Evolutionary conservation across 2,797 vertebrate species (phyloP).

Genomic region (Pagetopsis macropterus): DNA sequence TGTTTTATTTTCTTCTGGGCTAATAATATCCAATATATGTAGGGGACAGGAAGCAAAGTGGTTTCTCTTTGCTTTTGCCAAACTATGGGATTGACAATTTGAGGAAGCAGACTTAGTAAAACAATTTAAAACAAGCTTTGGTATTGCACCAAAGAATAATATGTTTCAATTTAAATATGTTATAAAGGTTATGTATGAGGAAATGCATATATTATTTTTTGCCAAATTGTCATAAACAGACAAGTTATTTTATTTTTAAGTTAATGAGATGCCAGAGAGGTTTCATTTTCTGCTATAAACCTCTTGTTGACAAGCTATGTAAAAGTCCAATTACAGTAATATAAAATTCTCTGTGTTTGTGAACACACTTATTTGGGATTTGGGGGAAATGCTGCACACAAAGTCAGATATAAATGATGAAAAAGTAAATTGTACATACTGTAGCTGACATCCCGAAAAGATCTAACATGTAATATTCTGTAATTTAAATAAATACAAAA

Average conservation of each 20-base stretch:
- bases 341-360: neutral
- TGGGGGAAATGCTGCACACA: neutral
- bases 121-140: neutral
- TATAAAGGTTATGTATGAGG: neutral
- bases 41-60: neutral
- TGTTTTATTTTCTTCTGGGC: neutral
- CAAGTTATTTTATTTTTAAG: neutral
- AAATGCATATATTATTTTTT: neutral
- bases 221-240: neutral
- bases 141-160: neutral
- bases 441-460: neutral
- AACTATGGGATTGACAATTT: neutral
- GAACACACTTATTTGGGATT: neutral
- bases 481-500: neutral
- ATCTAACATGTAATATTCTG: neutral
- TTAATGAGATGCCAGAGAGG: neutral
- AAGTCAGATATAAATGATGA: neutral
- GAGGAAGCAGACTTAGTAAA: neutral
- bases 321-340: neutral
- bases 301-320: neutral
- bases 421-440: neutral
- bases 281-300: neutral
- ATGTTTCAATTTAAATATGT: neutral
- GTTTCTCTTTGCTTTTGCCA: neutral
- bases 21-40: neutral